Conservation (phyloP, 2,797 vertebrate genomes). For the Cryptoblepharus egeriae region DNA sequence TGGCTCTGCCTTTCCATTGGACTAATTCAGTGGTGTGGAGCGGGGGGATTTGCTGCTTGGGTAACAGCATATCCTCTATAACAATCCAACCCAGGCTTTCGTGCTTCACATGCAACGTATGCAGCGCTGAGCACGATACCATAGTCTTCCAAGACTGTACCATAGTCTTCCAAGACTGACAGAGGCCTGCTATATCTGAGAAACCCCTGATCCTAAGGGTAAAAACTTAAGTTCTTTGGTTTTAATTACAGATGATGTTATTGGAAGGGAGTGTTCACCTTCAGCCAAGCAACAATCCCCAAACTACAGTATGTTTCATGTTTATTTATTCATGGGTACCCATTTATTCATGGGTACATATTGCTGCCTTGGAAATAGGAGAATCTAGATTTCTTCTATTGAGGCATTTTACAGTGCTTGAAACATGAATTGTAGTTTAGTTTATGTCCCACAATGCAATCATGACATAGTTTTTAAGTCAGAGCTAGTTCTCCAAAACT, state of each 20-base stretch:
- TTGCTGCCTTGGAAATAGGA: background rate
- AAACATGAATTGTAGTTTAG: background rate
- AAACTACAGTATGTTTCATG: background rate
- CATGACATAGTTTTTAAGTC: background rate
- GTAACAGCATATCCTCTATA: too few relatives aligned
- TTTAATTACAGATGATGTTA: background rate
- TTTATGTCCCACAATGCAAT: background rate
- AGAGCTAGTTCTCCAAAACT: background rate
- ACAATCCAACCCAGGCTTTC: too few relatives aligned
- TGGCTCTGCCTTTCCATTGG: too few relatives aligned
- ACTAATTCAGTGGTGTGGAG: too few relatives aligned
- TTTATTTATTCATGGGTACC: background rate
- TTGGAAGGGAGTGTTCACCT: background rate
- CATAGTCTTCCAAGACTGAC: too few relatives aligned
- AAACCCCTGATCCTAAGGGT: background rate
- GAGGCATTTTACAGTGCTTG: slow-evolving; percentile 4
- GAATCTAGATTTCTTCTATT: slow-evolving; percentile 1
- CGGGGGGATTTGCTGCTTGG: too few relatives aligned
- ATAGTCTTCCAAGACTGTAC: too few relatives aligned
- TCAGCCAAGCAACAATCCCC: background rate
- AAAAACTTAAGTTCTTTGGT: background rate
- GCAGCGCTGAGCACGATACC: too few relatives aligned
- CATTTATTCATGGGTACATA: background rate
- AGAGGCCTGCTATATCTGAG: too few relatives aligned
- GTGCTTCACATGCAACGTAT: too few relatives aligned